Evolutionary conservation across 2,797 vertebrate genomes (phyloP), one percentile per base, ranked within the genome.

Genomic region (Tympanoctomys barrerae): DNA sequence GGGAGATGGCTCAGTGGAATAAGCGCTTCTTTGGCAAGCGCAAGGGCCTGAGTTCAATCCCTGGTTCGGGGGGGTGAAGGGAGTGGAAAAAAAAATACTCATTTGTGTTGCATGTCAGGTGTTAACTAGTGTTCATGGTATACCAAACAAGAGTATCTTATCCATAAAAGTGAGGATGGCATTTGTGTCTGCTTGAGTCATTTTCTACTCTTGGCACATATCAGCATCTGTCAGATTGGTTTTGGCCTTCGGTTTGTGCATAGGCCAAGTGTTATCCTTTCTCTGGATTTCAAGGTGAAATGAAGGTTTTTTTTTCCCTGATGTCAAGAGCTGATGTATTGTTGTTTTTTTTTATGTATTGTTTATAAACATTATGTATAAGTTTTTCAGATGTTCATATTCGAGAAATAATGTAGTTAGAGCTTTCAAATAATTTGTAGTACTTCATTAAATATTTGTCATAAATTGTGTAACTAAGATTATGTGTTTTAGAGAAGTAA

Each of bases 321-420:
- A 28, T 71, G 21, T 14, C 57, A 86, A 85, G 85, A 89, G 26
- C 28, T n/a, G 83, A 19, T 46, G 7, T 92, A 52, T 66, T 94
- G 39, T 84, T 88, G n/a, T n/a, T n/a, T n/a, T n/a, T n/a, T n/a
- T n/a, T n/a, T n/a, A 19, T 46, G 7, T 92, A 52, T 66, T 94
- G 39, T 84, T 88, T 95, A 18, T 95, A 90, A 94, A 77, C 18
- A 81, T 62, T 64, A 28, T n/a, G 3, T 96, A 12, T 94, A 84
- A 52, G 54, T 59, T 89, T 92, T 94, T 68, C 18, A 91, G 0
- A 91, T 80, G 71, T n/a, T 94, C 22, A n/a, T 80, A 77, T 83
- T 87, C 33, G 7, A 85, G 68, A 90, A 94, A 66, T 39, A 89
- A 70, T 66, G 5, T 66, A 46, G 31, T 82, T 86, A 71, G 46